phyloP scores from a whole-genome alignment of 2,888 invertebrate species.

The Cryptosula pallasiana region DNA sequence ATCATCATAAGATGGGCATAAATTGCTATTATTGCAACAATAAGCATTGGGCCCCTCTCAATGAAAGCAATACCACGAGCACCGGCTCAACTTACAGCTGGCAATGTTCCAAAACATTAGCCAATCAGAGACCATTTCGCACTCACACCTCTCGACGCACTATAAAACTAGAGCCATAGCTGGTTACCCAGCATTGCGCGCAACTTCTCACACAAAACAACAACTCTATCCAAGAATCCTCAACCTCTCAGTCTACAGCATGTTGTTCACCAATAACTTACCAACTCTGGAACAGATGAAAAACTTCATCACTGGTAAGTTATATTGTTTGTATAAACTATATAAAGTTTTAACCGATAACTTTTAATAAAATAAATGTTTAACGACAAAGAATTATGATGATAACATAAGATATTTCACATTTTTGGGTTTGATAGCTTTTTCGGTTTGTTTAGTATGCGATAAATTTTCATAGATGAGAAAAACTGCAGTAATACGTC shows the following conservation, averaged over 20 bases:
- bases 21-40: neutral
- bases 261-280: neutral
- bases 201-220: no score
- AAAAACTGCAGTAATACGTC: no score
- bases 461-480: no score
- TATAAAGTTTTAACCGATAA: no score
- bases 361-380: no score
- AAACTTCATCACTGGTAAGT: slow-evolving; percentile 7
- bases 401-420: no score
- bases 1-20: neutral
- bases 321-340: neutral
- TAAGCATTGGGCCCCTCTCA: neutral
- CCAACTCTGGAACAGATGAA: slow-evolving; percentile 6
- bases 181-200: neutral
- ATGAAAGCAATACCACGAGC: no score
- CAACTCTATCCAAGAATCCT: no score
- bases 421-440: no score
- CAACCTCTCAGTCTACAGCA: neutral
- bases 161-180: neutral
- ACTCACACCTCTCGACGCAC: neutral
- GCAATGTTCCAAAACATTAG: neutral
- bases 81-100: neutral
- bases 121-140: neutral
- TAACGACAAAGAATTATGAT: no score
- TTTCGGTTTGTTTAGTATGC: no score